Evolutionary conservation across 2,797 vertebrate species (phyloP).

Genomic region (Simalia tracyae): DNA sequence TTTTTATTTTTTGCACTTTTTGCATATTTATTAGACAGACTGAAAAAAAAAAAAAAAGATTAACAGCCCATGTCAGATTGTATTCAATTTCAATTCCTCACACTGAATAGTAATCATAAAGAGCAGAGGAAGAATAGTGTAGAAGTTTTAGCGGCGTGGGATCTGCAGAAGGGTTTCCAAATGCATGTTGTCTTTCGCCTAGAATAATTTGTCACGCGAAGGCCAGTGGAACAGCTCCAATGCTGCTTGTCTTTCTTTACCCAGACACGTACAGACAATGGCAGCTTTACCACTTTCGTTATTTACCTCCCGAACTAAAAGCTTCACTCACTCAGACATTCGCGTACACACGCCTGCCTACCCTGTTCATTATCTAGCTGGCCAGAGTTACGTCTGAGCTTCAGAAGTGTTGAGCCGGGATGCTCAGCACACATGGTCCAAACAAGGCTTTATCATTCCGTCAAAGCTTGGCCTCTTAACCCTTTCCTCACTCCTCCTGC

Average conservation of each 20-base stretch:
- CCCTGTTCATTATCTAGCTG: neutral
- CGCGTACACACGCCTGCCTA: neutral
- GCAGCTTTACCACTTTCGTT: neutral
- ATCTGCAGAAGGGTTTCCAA: neutral
- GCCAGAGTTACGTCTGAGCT: neutral
- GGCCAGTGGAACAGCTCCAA: neutral
- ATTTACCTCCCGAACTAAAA: neutral
- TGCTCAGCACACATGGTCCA: no score
- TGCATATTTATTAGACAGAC: neutral
- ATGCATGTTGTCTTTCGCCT: neutral
- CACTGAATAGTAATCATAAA: neutral
- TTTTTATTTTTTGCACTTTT: neutral
- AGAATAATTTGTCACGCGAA: neutral
- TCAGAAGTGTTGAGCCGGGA: neutral
- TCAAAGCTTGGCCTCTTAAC: neutral
- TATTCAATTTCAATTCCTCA: conserved; percentile 18
- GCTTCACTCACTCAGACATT: neutral
- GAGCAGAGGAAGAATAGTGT: neutral
- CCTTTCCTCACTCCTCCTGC: neutral
- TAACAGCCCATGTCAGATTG: conserved; percentile 3
- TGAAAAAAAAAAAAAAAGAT: neutral
- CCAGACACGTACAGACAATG: neutral
- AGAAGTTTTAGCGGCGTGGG: neutral
- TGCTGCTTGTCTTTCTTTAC: neutral
- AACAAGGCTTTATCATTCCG: neutral